Evolutionary conservation across 2,113 vertebrate genomes (phyloP), one percentile per base, ranked within the genome.

Genomic region (Syngnathoides biaculeatus): DNA sequence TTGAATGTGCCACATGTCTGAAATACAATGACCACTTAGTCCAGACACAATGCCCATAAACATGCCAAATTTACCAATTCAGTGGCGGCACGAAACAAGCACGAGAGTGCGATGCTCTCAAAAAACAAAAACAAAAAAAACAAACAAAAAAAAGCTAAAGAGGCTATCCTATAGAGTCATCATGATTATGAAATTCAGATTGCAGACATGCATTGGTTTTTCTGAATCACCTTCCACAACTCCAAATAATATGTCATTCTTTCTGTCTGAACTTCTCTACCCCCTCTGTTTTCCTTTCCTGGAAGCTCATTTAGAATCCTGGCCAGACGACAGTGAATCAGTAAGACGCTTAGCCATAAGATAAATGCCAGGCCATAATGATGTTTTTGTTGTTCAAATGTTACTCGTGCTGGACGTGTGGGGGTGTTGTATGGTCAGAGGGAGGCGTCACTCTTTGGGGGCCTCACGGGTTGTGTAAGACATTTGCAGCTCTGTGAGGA

Each of bases 1-100:
- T 57, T 83, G 76, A 74, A 86, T 82, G 57, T 72, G 87, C 87
- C 83, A 81, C 88, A 85, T 84, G 86, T 89, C 89, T 88, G 85
- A 87, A 86, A 88, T 78, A 87, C 80, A 78, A 79, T 86, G 84
- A 89, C 79, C 78, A 73, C 82, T 79, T 78, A 71, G 79, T 57
- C 65, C 79, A 83, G 82, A 87, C 87, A 88, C 83, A 87, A 88
- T 87, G 84, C 75, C 85, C 84, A 80, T 84, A 89, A 88, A 89
- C 84, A 87, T 1, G 5, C 17, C 73, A 79, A 77, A 81, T 67
- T 58, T 27, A 78, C 79, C 83, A 78, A 84, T 80, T 86, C 83
- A 86, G 77, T 81, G 78, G 75, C 68, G 67, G 80, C 79, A 71
- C 79, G 57, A 68, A 74, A 74, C 68, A 74, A 75, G 74, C 72